phyloP scores from a whole-genome alignment of 2,113 vertebrate genomes.

The Sminthopsis crassicaudata region DNA sequence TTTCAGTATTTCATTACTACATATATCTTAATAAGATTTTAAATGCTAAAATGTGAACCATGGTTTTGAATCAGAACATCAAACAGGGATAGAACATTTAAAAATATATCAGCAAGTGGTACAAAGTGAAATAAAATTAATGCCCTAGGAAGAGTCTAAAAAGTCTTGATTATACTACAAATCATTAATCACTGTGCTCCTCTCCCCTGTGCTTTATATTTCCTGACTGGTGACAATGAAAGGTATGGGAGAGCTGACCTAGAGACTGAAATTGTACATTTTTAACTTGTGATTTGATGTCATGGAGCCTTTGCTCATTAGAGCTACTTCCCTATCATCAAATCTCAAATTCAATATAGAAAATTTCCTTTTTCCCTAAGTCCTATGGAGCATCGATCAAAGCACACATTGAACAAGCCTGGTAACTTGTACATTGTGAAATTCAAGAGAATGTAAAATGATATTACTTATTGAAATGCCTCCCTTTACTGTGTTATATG shows the following conservation, averaged over 20 bases:
- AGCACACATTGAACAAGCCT: neutral
- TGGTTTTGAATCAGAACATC: neutral
- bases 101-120: constrained; percentile 2
- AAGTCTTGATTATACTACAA: neutral
- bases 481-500: neutral
- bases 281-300: neutral
- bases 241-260: neutral
- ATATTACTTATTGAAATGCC: neutral
- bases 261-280: neutral
- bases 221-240: neutral
- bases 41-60: neutral
- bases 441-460: neutral
- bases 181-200: neutral
- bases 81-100: neutral
- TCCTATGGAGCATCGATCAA: neutral
- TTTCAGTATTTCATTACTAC: neutral
- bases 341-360: neutral
- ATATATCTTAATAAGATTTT: neutral
- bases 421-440: neutral
- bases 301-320: neutral
- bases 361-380: neutral
- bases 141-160: neutral
- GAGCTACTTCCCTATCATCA: neutral
- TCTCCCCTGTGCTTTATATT: neutral
- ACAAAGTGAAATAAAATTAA: constrained; percentile 30